Percentiles rank a stretch among this genome's conserved stretches.
These are phyloP conservation scores for Horisme vitalbata DNA, from an alignment of 2,888 invertebrate species.

Conservation along the genomic window DNA sequence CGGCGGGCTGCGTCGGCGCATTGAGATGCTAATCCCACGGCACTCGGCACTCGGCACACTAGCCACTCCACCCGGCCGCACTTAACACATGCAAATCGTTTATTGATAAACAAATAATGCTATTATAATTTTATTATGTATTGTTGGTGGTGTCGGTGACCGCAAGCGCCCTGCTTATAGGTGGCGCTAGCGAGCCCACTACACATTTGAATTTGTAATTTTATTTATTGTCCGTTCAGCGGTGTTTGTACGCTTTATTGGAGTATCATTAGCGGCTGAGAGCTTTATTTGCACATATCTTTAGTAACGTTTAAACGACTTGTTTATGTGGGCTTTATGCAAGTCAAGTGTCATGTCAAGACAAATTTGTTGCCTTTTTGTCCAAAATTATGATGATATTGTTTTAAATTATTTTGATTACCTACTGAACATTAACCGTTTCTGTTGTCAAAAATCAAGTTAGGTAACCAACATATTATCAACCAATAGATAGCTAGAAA, in stretches of 20 bases:
- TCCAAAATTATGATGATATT: too few species aligned
- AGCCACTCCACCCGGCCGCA: slow-evolving; percentile 52
- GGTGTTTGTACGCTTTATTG: slow-evolving; percentile 28
- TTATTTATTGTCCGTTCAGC: slow-evolving; percentile 48
- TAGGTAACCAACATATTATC: too few species aligned
- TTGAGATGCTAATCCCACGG: slow-evolving; percentile 63
- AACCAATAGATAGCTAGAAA: too few species aligned
- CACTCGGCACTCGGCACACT: slow-evolving; percentile 31
- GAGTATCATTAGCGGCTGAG: slow-evolving; percentile 29
- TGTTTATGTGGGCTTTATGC: too few species aligned
- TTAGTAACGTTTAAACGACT: too few species aligned
- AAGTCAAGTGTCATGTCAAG: too few species aligned
- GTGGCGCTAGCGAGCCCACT: slow-evolving; percentile 51
- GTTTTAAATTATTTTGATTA: too few species aligned
- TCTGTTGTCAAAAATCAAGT: too few species aligned
- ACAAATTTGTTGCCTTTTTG: too few species aligned
- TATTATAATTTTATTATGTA: slow-evolving; percentile 74
- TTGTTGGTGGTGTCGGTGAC: slow-evolving; percentile 65
- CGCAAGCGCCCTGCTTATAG: slow-evolving; percentile 39
- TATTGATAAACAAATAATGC: slow-evolving; percentile 78
- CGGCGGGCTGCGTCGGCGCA: slow-evolving; percentile 48
- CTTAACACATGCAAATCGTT: slow-evolving; percentile 77
- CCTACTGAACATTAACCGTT: too few species aligned
- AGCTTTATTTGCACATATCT: slow-evolving; percentile 18
- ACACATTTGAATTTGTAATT: slow-evolving; percentile 66